Evolutionary conservation across 2,113 vertebrate species (phyloP), one percentile per base, ranked within the genome.

Genomic region (Cinclus cinclus): DNA sequence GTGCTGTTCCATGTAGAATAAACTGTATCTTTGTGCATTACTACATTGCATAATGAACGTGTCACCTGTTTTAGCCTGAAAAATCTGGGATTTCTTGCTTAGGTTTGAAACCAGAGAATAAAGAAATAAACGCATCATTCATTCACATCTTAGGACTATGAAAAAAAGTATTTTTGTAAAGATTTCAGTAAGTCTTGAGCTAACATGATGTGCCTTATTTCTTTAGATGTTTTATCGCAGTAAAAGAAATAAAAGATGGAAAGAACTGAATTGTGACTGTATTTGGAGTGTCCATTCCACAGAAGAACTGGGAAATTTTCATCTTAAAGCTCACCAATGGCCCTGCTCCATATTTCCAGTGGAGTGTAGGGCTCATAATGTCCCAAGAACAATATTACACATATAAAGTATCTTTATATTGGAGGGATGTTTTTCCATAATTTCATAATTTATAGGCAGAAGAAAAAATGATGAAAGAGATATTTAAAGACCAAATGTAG

Each of bases 401-500:
- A n/a, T 11, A n/a, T 58, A 56, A 75, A 9, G 4, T 69, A 24
- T 41, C 11, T 84, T 69, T 50, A 4, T 41, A 41, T 0, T 68
- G 9, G 13, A 5, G 7, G 73, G 33, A 13, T 13, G 67, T 53
- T 33, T 63, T 6, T 2, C 10, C 5, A 53, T 47, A 30, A 55
- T 88, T 76, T 56, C 7, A 17, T 78, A 22, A 44, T 68, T 75
- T 52, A 27, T 10, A 58, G 46, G 25, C 33, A 19, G 12, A 68
- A 20, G 63, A 44, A 84, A 67, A 86, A 74, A 59, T 30, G 30
- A 33, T 59, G 56, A 75, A 89, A 15, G 15, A 69, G 30, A 30
- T 68, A 76, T 68, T 89, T 87, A 37, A 91, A 92, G 58, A 69
- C 77, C 28, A 92, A 82, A 84, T 65, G 58, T 91, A 81, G 63